Percentiles rank a stretch among this genome's conserved stretches.
Evolutionary conservation across 2,797 vertebrate species (phyloP).

Genomic region (Babyrousa celebensis): DNA sequence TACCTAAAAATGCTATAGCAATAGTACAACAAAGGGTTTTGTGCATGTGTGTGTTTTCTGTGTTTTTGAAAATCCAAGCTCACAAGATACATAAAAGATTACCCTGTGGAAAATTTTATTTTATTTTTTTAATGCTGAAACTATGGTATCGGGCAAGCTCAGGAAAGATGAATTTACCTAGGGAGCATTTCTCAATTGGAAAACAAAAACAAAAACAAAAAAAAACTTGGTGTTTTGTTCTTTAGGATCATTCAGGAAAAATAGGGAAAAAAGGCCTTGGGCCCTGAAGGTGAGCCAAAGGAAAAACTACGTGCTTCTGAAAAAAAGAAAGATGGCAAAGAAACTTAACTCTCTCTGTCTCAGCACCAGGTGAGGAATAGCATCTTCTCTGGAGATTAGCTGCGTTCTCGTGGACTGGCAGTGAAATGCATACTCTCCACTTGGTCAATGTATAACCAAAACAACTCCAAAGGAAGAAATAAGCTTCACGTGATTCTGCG

Average conservation of each 20-base stretch:
- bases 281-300: background rate
- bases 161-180: background rate
- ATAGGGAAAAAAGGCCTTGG: background rate
- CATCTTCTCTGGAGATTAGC: background rate
- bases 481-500: background rate
- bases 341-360: background rate
- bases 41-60: background rate
- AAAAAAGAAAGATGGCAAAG: background rate
- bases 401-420: too few species aligned
- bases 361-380: background rate
- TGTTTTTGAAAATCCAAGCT: background rate
- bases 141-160: background rate
- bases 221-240: slow-evolving; percentile 15
- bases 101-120: too few species aligned
- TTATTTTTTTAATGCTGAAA: background rate
- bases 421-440: background rate
- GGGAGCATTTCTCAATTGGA: background rate
- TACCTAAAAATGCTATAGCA: slow-evolving; percentile 13
- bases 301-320: slow-evolving; percentile 33
- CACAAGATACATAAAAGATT: background rate
- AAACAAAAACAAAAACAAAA: too few species aligned
- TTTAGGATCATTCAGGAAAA: background rate
- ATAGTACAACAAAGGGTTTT: background rate
- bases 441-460: background rate
- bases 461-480: slow-evolving; percentile 23